Base-by-base conservation (phyloP, 2,888 invertebrate genomes). In the Geophilus truncorum region DNA sequence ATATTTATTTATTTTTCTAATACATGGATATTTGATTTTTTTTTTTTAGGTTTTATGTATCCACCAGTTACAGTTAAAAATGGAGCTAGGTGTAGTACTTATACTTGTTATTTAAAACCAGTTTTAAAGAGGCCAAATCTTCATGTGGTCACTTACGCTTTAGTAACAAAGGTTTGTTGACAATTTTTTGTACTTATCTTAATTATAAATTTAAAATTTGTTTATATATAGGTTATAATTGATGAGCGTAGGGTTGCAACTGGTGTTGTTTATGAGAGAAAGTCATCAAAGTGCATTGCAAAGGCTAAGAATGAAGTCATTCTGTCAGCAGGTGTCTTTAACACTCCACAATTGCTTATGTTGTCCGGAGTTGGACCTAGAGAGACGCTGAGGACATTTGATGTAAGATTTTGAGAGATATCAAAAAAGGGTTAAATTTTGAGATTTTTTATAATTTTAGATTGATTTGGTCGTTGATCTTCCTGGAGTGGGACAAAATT, bases 401-500 rank as follows among this genome's bases (percentile, higher is more conserved):
- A 30, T 10, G 78, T 78, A 78, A 78, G 30, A 1, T 62, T 18
- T 21, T 62, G 12, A 7, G 18, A 62, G 12, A 62, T 7, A 7
- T 62, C 5, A 7, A 62, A 21, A 7, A 62, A 62, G n/a, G n/a
- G n/a, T n/a, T 25, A 6, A 28, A 70, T 25, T 70, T 70, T 18
- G 10, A 10, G 28, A 28, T 70, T 12, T 51, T 34, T 79, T 30
- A 45, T 34, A 79, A 77, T 51, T 76, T 0, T 85, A 85, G 82
- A 88, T 90, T 77, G 87, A 87, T 2, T 84, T 89, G 0, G 85
- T 88, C 0, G 85, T 85, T 2, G 85, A 90, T 84, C 83, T 89
- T 77, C 89, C 89, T 23, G 83, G 83, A 1, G 89, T 90, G 2
- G 90, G 90, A 0, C 85, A 86, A 80, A 90, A 90, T 84, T 85